Evolutionary conservation across 2,797 vertebrate species (phyloP).

Genomic region (Chelonia mydas): DNA sequence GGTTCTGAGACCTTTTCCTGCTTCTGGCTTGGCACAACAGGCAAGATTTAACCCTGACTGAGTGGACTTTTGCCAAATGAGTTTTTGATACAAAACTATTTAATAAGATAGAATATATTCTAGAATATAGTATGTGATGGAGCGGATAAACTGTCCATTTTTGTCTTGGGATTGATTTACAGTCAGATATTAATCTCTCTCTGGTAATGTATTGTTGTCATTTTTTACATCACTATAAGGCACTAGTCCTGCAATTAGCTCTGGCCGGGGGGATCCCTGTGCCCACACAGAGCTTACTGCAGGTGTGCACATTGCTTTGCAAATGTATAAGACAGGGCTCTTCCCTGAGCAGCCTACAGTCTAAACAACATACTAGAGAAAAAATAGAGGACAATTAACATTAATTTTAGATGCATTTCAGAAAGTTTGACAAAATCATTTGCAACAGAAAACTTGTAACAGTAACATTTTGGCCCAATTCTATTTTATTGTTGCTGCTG

Average conservation of each 20-base stretch:
- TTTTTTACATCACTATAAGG: neutral
- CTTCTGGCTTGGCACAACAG: neutral
- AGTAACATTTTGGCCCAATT: neutral
- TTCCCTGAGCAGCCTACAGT: neutral
- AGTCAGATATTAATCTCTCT: neutral
- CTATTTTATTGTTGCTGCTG: neutral
- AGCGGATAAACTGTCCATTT: neutral
- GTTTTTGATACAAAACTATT: neutral
- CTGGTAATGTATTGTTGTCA: neutral
- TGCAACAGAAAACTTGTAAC: neutral
- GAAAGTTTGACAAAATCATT: neutral
- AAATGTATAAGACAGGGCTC: neutral
- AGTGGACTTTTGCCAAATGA: neutral
- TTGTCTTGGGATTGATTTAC: neutral
- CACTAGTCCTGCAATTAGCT: neutral
- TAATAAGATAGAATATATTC: neutral
- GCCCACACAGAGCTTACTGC: neutral
- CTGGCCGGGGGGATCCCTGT: neutral
- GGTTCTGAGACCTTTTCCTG: neutral
- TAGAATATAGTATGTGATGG: rapidly evolving
- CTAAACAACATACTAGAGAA: neutral
- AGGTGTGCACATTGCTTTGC: neutral
- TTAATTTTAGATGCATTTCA: neutral
- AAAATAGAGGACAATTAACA: neutral
- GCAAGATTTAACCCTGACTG: neutral